Conservation (phyloP, 2,797 vertebrate species). For the Chelidonichthys spinosus region DNA sequence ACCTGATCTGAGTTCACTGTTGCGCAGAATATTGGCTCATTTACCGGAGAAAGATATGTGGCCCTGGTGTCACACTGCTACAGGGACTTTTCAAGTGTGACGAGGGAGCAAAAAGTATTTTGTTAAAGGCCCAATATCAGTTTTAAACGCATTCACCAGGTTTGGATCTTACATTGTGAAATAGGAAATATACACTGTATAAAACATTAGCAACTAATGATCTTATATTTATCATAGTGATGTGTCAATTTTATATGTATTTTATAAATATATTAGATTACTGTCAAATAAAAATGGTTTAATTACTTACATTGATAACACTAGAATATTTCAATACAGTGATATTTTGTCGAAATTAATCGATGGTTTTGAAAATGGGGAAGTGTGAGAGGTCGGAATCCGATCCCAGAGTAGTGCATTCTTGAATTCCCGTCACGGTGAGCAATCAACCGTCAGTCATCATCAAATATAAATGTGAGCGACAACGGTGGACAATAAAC, state of each 20-base stretch:
- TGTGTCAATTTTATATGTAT: not conserved
- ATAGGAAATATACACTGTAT: not conserved
- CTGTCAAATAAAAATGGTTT: not conserved
- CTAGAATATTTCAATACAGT: not conserved
- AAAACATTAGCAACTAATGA: not conserved
- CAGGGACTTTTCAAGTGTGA: conserved; percentile 20
- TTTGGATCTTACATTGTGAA: not conserved
- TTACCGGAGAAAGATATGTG: conserved; percentile 50
- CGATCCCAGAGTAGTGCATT: conserved; percentile 8
- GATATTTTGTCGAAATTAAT: too few species aligned
- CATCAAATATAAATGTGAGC: not conserved
- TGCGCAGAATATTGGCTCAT: conserved; percentile 54
- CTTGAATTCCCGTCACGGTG: not conserved
- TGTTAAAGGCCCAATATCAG: conserved; percentile 6
- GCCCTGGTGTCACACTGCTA: conserved; percentile 12
- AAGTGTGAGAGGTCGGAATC: conserved; percentile 9
- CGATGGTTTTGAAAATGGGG: not conserved
- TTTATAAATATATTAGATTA: not conserved
- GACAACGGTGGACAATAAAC: not conserved
- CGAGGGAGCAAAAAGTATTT: conserved; percentile 14
- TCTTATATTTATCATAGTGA: not conserved
- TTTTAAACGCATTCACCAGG: not conserved
- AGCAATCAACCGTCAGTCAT: not conserved
- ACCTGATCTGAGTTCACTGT: conserved; percentile 52
- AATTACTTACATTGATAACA: not conserved